phyloP scores from a whole-genome alignment of 35 echinoderm and acorn worm genomes.

The Holothuria glaberrima region DNA sequence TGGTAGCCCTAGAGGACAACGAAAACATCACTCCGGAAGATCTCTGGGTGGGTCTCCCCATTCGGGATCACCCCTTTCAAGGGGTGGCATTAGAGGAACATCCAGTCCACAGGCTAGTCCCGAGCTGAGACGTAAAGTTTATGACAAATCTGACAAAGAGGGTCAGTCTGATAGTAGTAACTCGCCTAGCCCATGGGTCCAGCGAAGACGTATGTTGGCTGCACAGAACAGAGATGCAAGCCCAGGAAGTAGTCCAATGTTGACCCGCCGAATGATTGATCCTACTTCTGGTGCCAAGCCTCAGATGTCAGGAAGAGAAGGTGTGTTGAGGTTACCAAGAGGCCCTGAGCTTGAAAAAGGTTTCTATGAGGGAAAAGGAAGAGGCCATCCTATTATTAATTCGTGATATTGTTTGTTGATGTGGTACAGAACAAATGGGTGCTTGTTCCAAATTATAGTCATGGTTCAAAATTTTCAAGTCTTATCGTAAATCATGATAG shows the following conservation, averaged over 20 bases:
- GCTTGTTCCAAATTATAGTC: too few relatives aligned
- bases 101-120: conserved; percentile 85
- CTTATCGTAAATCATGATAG: too few relatives aligned
- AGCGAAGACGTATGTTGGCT: conserved; percentile 70
- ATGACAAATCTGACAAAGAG: conserved; percentile 69
- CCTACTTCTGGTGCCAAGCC: conserved; percentile 37
- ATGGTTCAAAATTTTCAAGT: too few relatives aligned
- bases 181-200: conserved; percentile 82
- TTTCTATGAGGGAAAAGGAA: conserved; percentile 81
- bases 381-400: conserved; percentile 58
- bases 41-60: conserved; percentile 63
- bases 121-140: conserved; percentile 75
- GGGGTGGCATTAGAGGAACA: conserved; percentile 51
- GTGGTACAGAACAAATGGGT: too few relatives aligned
- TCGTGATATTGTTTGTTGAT: neutral
- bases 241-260: conserved; percentile 83
- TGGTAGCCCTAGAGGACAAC: conserved; percentile 80
- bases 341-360: conserved; percentile 81
- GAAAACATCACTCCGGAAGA: conserved; percentile 65
- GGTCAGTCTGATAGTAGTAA: conserved; percentile 78
- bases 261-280: conserved; percentile 61
- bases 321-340: conserved; percentile 64
- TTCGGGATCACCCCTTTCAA: conserved; percentile 49
- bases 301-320: conserved; percentile 53
- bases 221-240: conserved; percentile 56